phyloP scores from a whole-genome alignment of 2,888 invertebrate genomes.

The Amphipyra tragopoginis region DNA sequence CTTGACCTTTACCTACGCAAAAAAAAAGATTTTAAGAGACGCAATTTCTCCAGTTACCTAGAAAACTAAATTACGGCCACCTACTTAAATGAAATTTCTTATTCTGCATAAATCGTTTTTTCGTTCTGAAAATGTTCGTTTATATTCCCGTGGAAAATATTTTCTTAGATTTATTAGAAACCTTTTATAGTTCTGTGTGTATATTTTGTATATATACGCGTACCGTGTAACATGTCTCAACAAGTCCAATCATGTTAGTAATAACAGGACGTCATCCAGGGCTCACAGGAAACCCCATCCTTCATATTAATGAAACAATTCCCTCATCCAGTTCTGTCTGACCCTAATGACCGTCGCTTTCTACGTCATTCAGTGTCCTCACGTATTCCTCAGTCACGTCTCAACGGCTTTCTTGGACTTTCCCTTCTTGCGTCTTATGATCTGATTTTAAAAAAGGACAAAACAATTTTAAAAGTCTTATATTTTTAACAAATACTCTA shows the following conservation, averaged over 20 bases:
- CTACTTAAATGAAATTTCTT: slow-evolving; percentile 44
- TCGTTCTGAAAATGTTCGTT: slow-evolving; percentile 27
- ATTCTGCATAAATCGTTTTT: slow-evolving; percentile 33
- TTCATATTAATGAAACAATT: slow-evolving; percentile 50
- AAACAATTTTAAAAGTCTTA: not conserved
- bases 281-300: slow-evolving; percentile 32
- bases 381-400: slow-evolving; percentile 37
- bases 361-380: slow-evolving; percentile 38
- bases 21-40: slow-evolving; percentile 32
- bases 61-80: slow-evolving; percentile 39
- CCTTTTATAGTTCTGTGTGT: not conserved
- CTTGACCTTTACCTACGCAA: slow-evolving; percentile 33
- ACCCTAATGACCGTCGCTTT: slow-evolving; percentile 38
- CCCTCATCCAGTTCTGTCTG: slow-evolving; percentile 35
- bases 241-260: slow-evolving; percentile 2
- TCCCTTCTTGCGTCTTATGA: slow-evolving; percentile 32
- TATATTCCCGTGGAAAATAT: slow-evolving; percentile 29
- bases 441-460: slow-evolving; percentile 10
- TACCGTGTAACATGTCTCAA: slow-evolving; percentile 14
- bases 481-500: not conserved
- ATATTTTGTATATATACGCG: not conserved
- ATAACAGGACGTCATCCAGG: slow-evolving; percentile 11
- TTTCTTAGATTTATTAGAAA: slow-evolving; percentile 21
- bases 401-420: slow-evolving; percentile 44
- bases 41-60: slow-evolving; percentile 27